Evolutionary conservation across 2,888 invertebrate genomes (phyloP).

Genomic region (Conops quadrifasciatus): DNA sequence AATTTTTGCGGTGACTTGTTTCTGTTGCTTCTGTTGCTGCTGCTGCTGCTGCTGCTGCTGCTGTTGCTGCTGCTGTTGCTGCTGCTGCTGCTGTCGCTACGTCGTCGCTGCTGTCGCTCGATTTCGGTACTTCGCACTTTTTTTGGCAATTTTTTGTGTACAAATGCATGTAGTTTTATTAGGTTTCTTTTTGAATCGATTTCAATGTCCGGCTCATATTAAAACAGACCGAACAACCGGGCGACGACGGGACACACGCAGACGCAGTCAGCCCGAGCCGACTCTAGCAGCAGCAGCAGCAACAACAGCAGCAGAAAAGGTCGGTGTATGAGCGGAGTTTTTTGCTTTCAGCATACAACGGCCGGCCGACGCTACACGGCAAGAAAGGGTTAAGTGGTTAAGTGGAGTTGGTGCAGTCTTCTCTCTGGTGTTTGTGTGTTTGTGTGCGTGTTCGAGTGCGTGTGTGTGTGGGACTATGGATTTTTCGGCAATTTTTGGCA

Average conservation of each 20-base stretch:
- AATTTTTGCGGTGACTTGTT: slow-evolving; percentile 22
- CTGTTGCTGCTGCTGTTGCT: no score
- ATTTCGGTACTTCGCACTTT: not conserved
- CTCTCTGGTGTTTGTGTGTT: no score
- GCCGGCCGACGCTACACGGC: no score
- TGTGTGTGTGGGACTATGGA: no score
- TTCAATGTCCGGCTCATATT: slow-evolving; percentile 10
- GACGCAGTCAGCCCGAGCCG: not conserved
- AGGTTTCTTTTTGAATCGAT: slow-evolving; percentile 17
- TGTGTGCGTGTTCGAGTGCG: no score
- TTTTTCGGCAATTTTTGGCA: no score
- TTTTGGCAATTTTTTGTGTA: slow-evolving; percentile 12
- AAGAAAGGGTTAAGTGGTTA: not conserved
- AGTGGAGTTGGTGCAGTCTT: no score
- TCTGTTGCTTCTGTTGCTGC: slow-evolving; percentile 6
- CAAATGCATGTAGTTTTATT: slow-evolving; percentile 19
- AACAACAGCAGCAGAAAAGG: not conserved
- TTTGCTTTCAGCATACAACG: not conserved
- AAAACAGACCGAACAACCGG: not conserved
- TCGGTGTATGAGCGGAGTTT: no score
- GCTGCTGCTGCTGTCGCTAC: not conserved
- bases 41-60: not conserved
- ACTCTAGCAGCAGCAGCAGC: not conserved
- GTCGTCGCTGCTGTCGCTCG: not conserved
- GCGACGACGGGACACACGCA: not conserved